These are phyloP conservation scores for Machimus rusticus DNA, from an alignment of 2,888 invertebrate species.

Conservation along the genomic window DNA sequence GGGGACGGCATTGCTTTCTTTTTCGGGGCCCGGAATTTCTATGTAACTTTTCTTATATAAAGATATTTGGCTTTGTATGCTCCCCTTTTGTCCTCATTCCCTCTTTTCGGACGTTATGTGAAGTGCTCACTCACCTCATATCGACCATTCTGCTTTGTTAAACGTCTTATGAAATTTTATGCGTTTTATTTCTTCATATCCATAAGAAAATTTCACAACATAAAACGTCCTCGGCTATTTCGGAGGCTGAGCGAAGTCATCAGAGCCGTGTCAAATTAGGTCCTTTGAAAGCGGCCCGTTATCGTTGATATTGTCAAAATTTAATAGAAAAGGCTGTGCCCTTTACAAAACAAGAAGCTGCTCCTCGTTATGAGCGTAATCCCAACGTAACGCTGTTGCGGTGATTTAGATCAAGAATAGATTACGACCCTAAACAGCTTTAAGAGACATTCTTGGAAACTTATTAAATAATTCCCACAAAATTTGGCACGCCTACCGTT, in stretches of 20 bases:
- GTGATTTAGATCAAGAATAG: slow-evolving; percentile 16
- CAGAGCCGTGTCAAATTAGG: slow-evolving; percentile 34
- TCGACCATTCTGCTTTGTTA: slow-evolving; percentile 46
- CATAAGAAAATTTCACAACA: slow-evolving; percentile 14
- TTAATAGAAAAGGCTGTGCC: slow-evolving; percentile 27
- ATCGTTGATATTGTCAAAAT: slow-evolving; percentile 27
- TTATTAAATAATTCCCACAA: not conserved
- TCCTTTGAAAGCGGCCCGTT: slow-evolving; percentile 21
- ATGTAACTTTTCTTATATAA: not conserved
- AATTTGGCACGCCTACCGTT: not conserved
- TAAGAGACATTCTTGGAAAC: not conserved
- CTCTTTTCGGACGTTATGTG: slow-evolving; percentile 37
- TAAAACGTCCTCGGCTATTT: slow-evolving; percentile 17
- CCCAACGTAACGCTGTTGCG: not conserved
- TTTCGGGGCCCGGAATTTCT: not conserved
- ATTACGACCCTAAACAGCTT: not conserved
- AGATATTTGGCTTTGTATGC: not conserved
- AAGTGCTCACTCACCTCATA: slow-evolving; percentile 46
- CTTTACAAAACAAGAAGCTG: not conserved
- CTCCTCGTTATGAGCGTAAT: not conserved
- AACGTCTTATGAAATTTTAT: slow-evolving; percentile 49
- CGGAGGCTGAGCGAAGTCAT: not conserved
- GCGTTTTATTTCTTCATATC: slow-evolving; percentile 47
- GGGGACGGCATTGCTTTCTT: slow-evolving; percentile 4
- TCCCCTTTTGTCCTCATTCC: not conserved